Evolutionary conservation across 2,888 invertebrate species (phyloP), one percentile per base, ranked within the genome.

Genomic region (Drosophila atroscutellata): DNA sequence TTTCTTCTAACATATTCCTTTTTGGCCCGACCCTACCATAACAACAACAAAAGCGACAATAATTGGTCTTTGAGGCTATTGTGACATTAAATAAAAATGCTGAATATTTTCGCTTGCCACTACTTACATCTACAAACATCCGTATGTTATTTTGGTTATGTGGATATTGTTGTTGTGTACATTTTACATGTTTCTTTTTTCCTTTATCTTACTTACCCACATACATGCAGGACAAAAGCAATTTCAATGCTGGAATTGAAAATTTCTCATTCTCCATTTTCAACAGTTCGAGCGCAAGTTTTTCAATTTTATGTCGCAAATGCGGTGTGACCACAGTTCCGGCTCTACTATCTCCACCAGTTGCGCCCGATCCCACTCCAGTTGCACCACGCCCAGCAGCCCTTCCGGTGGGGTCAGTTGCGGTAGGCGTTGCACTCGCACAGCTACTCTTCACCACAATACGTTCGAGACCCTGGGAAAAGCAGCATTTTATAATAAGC

Each of bases 211-310:
- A 92, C 93, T 93, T 92, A 95, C 95, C 94, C 84, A 95, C 95
- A 93, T 97, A 97, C 95, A 97, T 96, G 91, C 96, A 96, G 51
- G 96, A 95, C 75, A 97, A 93, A 81, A 97, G 94, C 64, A 97
- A 93, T 91, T 96, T 96, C 76, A 96, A 93, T 18, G 96, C 96
- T 73, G 96, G 95, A 80, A 97, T 93, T 57, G 96, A 95, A 85
- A 95, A 94, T 84, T 94, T 94, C 55, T 96, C 95, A 92, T 95
- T 96, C 57, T 95, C 94, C 87, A 95, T 94, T 90, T 95, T 95
- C 89, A 97, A 92, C 82, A 95, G 94, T 72, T 96, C 96, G 76
- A 96, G 93, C 47, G 96, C 95, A 63, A 96, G 93, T 93, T 95
- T 95, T 75, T 95, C 94, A 79, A 96, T 94, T 92, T 95, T 95